These are phyloP conservation scores for Notolepis coatsorum DNA, from an alignment of 2,797 vertebrate genomes.

Conservation along the genomic window DNA sequence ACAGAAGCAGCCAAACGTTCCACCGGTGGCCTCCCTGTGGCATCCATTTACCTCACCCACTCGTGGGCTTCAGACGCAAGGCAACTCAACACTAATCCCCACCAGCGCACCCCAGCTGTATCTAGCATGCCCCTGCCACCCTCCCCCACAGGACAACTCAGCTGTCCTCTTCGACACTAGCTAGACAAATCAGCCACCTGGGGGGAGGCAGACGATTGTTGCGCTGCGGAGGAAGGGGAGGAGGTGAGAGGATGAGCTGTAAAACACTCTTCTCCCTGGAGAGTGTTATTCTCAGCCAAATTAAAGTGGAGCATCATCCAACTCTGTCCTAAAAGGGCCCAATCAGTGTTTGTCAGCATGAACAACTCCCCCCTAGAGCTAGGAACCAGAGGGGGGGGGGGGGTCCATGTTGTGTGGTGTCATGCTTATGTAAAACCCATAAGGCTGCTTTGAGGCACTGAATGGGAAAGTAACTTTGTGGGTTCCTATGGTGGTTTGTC, in stretches of 20 bases:
- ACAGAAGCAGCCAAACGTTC: not conserved
- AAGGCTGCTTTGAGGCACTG: too few species aligned
- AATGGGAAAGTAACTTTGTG: not conserved
- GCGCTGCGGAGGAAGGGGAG: conserved; percentile 20
- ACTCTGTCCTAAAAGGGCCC: not conserved
- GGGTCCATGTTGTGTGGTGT: too few species aligned
- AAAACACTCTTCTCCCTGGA: conserved; percentile 15
- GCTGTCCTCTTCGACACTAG: conserved; percentile 37
- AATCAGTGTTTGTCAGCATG: not conserved
- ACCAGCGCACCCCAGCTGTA: conserved; percentile 13
- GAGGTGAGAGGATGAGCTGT: conserved; percentile 10
- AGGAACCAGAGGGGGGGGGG: not conserved
- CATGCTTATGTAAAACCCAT: too few species aligned
- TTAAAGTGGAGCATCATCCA: not conserved
- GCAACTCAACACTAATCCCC: conserved; percentile 1
- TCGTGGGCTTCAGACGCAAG: not conserved
- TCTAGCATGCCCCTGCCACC: conserved; percentile 23
- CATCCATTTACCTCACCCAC: conserved; percentile 22
- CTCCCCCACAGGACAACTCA: conserved; percentile 33
- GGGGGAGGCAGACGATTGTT: conserved; percentile 30
- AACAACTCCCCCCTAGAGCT: not conserved
- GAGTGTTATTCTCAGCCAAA: conserved; percentile 14
- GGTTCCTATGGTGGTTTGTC: not conserved
- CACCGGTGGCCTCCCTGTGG: not conserved
- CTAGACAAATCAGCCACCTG: conserved; percentile 41